Base-by-base conservation (phyloP, 2,113 vertebrate genomes). In the Nestor notabilis region DNA sequence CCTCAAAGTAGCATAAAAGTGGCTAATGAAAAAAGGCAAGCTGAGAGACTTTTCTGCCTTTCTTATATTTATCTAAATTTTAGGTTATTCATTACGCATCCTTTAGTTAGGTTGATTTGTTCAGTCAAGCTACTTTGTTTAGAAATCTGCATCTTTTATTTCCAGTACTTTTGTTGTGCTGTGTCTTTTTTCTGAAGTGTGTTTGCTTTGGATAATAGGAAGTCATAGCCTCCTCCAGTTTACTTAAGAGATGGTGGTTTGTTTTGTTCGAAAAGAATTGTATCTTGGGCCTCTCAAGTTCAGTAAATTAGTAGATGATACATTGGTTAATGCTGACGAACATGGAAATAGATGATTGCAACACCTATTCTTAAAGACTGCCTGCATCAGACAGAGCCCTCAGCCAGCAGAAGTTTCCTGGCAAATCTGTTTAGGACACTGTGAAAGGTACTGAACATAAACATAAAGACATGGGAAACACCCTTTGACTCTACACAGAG, bases 121-220 rank as follows among this genome's bases (percentile, higher is more conserved):
- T 97, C 39, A 71, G 83, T 68, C 35, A 64, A 70, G 28, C 33
- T 82, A 79, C 43, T 95, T 78, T 87, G 39, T 71, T 86, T 94
- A 82, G 69, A 71, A 86, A 83, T 41, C 28, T 18, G 1, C 35
- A 82, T 69, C 65, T 94, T 95, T 89, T 83, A 68, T 90, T 94
- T 79, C 72, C 84, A 60, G 13, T 31, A 4, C 12, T 75, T 75
- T 86, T 80, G 37, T 71, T 79, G 44, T 33, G 68, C 14, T 6
- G 0, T 60, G 35, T 29, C 12, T 41, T 86, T 81, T 78, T 69
- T 87, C 49, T 44, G 41, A 80, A 87, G 37, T 56, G 13, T 91
- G 76, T 94, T 93, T 96, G 44, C 37, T 94, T 80, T 94, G 43
- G 31, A 61, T 91, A 90, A 91, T 87, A 79, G 75, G 74, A 88